phyloP scores from a whole-genome alignment of 2,888 invertebrate species.

The Hypomecis punctinalis region DNA sequence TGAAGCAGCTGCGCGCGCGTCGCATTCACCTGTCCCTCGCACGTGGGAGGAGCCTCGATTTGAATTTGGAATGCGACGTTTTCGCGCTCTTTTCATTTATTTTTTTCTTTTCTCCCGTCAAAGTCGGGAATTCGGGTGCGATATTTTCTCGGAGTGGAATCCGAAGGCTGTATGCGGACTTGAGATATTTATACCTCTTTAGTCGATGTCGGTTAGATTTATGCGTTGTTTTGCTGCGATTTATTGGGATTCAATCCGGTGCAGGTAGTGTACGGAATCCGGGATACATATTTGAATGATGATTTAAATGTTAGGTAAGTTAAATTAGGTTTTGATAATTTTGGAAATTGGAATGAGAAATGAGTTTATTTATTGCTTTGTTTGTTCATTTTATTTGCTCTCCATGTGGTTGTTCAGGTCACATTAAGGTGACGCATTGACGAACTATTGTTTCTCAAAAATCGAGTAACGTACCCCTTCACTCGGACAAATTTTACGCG shows the following conservation, averaged over 20 bases:
- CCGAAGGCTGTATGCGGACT: slow-evolving; percentile 75
- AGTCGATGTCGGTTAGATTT: slow-evolving; percentile 67
- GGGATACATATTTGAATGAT: background rate
- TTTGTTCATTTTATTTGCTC: no score
- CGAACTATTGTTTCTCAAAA: no score
- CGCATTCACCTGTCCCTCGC: slow-evolving; percentile 82
- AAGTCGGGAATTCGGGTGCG: slow-evolving; percentile 82
- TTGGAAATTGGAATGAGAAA: no score
- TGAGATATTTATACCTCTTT: slow-evolving; percentile 74
- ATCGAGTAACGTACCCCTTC: no score
- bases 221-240: slow-evolving; percentile 64
- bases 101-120: slow-evolving; percentile 57
- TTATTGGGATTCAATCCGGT: slow-evolving; percentile 68
- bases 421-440: no score
- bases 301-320: background rate
- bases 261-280: slow-evolving; percentile 56
- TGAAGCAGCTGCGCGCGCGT: slow-evolving; percentile 51
- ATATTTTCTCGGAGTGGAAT: slow-evolving; percentile 81
- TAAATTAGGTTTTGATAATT: background rate
- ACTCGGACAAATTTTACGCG: no score
- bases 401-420: no score
- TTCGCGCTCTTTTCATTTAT: slow-evolving; percentile 72
- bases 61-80: slow-evolving; percentile 67
- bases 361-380: no score
- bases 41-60: slow-evolving; percentile 72